Base-by-base conservation (phyloP, 2,888 invertebrate genomes). In the Melangyna quadrimaculata region DNA sequence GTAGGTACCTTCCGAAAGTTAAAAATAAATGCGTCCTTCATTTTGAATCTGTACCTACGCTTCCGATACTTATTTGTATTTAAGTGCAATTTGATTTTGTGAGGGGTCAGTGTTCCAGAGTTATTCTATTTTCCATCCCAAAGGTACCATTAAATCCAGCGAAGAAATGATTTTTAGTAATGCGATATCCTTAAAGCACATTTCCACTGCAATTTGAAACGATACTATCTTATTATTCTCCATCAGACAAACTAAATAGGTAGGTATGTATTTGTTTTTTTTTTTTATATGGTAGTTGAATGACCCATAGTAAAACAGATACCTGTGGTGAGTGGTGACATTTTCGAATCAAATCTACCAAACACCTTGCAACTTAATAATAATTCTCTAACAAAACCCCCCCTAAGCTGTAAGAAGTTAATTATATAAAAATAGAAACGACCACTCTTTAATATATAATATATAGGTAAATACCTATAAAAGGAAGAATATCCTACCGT, bases 401-500 rank as follows among this genome's bases (percentile, higher is more conserved):
- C 32, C 3, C 9, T 12, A 53, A 4, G 6, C 9, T 3, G 24
- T 22, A 35, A 22, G 0, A 19, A 32, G 12, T 35, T 7, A 57
- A 35, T 24, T 27, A 27, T 3, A 32, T 55, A 12, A 17, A n/a
- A 9, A 9, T 53, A 29, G 1, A 9, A 29, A n/a, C n/a, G 7
- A 35, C 55, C 17, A n/a, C 37, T 37, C 22, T 9, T 3, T 2
- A 57, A 55, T n/a, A 6, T 7, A 14, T 5, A 19, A 59, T 0
- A 32, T 19, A 45, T 7, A n/a, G n/a, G n/a, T n/a, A n/a, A n/a
- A n/a, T n/a, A n/a, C n/a, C n/a, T n/a, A n/a, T n/a, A n/a, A 43
- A 53, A 45, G 19, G 1, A 29, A 8, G 8, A 22, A 19, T 65
- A 27, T 32, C 65, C 65, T 79, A 84, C 84, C 84, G 84, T 84